Evolutionary conservation across 1,140 invertebrate genomes (phyloP).

Genomic region (Brachionus manjavacas): DNA sequence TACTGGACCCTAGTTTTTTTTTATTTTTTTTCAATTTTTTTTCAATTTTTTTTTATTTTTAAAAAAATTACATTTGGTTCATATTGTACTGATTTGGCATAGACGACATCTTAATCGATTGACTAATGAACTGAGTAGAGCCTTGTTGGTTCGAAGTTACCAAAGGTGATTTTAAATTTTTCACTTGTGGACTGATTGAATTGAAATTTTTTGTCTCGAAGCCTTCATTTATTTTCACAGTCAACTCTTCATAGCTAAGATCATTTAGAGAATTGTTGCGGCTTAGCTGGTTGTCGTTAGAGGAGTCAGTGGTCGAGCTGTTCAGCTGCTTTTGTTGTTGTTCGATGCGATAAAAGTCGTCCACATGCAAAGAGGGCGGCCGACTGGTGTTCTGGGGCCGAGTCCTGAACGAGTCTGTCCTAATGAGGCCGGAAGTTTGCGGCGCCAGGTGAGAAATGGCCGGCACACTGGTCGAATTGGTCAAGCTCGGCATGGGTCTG

Average conservation of each 20-base stretch:
- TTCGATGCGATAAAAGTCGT: constrained; percentile 41
- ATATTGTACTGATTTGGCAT: not conserved
- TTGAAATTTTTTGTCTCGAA: not conserved
- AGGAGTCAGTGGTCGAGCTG: not conserved
- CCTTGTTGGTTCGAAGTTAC: not conserved
- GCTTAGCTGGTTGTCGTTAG: not conserved
- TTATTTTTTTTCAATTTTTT: not conserved
- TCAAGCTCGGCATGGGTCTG: not conserved
- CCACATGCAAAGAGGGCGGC: constrained; percentile 42
- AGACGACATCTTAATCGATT: not conserved
- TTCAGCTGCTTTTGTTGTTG: constrained; percentile 27
- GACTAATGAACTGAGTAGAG: not conserved
- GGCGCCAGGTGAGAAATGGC: not conserved
- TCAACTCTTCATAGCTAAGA: not conserved
- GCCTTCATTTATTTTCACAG: not conserved
- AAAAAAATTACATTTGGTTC: not conserved
- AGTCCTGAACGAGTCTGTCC: constrained; percentile 16
- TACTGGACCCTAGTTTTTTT: not conserved
- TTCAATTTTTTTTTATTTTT: too few relatives aligned
- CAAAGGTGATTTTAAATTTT: not conserved
- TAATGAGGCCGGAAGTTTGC: not conserved
- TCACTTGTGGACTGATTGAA: not conserved
- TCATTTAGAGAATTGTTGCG: not conserved
- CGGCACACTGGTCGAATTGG: not conserved
- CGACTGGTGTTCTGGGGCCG: constrained; percentile 29